Evolutionary conservation across 2,113 vertebrate genomes (phyloP), one percentile per base, ranked within the genome.

Genomic region (Gorsachius goisagi): DNA sequence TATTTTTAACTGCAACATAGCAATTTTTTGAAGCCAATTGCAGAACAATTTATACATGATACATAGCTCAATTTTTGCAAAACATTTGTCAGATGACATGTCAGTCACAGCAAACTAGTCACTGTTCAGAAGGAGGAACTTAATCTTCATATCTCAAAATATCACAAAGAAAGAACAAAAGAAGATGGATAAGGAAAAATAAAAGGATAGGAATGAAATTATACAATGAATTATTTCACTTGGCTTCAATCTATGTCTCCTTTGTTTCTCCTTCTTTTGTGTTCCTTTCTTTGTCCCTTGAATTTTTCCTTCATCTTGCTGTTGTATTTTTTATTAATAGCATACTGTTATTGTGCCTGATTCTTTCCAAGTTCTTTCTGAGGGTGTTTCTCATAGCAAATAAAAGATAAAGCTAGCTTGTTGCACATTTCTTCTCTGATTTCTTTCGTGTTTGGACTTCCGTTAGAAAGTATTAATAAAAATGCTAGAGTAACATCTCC

Each of bases 401-500:
- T 83, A 85, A 91, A 95, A 96, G 88, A 92, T 90, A 85, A 94
- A 95, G 88, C 71, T 94, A 93, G 10, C 52, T 72, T 68, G 47
- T 86, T 92, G 39, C 64, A 89, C 79, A 72, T 89, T 86, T 91
- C 59, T 95, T 89, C 60, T 84, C 76, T 87, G 81, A 87, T 95
- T 78, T 82, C 88, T 96, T 97, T 97, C 56, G 85, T 93, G 56
- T 96, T 92, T 96, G 93, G 84, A 80, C 39, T 76, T 89, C 24
- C 50, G 85, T 94, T 92, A 86, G 81, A 93, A 90, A 94, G 83
- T 86, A 47, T 80, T 91, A 73, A 71, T 94, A 93, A 50, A 63
- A 86, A 72, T 33, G 53, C 14, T 69, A 56, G 62, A 50, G 32
- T 53, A 84, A 81, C 37, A 58, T 68, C 44, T 94, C 78, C 58